Evolutionary conservation across 2,888 invertebrate species (phyloP).

Genomic region (Boloria euphrosyne): DNA sequence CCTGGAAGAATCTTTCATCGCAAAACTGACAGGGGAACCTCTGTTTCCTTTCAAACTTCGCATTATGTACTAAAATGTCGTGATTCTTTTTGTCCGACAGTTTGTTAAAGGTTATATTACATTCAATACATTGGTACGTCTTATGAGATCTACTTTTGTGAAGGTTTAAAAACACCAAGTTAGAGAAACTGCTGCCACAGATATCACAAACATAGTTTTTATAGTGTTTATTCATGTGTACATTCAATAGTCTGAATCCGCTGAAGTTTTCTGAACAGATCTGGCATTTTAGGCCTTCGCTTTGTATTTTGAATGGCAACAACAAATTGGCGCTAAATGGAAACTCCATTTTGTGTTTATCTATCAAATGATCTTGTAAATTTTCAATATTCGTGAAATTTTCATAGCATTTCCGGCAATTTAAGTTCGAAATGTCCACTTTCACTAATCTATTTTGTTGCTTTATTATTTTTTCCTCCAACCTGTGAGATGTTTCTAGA

Average conservation of each 20-base stretch:
- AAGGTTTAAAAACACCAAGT: conserved; percentile 63
- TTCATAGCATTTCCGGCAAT: conserved; percentile 59
- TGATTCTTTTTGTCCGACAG: conserved; percentile 51
- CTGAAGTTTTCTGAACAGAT: conserved; percentile 59
- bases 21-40: conserved; percentile 64
- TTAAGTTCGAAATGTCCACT: conserved; percentile 62
- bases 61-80: conserved; percentile 47
- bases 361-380: conserved; percentile 54
- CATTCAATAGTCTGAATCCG: conserved; percentile 61
- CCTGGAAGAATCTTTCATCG: conserved; percentile 59
- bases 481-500: conserved; percentile 45
- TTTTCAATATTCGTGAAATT: conserved; percentile 45
- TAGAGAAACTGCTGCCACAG: conserved; percentile 68
- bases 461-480: conserved; percentile 63
- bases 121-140: conserved; percentile 53
- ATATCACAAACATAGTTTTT: conserved; percentile 70
- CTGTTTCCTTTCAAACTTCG: conserved; percentile 51
- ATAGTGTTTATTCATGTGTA: conserved; percentile 71
- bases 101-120: conserved; percentile 51
- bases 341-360: conserved; percentile 52
- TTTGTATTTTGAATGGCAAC: conserved; percentile 64
- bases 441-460: conserved; percentile 68
- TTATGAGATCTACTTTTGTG: conserved; percentile 62
- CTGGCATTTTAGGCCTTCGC: conserved; percentile 56
- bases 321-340: conserved; percentile 55